Base-by-base conservation (phyloP, 2,113 vertebrate genomes). In the Collichthys lucidus region DNA sequence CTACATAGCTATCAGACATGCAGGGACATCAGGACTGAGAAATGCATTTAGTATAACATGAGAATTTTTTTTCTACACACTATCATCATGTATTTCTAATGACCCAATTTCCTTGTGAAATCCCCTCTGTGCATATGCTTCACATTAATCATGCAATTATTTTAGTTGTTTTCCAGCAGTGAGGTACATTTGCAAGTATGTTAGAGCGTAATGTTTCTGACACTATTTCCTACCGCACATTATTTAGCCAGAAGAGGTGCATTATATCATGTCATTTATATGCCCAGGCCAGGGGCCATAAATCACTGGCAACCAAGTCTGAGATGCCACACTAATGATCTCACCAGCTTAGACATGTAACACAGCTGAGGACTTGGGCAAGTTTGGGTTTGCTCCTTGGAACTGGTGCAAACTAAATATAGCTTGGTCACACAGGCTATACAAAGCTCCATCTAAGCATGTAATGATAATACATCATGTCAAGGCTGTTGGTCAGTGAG, bases 261-360 rank as follows among this genome's bases (percentile, higher is more conserved):
- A 47, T 62, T 75, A 31, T 24, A 40, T 60, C 40, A 15, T 81
- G 20, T 9, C 24, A 29, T 68, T 77, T 71, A 62, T 73, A 79
- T n/a, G 46, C 31, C 40, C 12, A 31, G 42, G 42, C 77, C 19
- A 53, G 61, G 22, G 29, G 68, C 65, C 53, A 20, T 87, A 74
- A 82, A 82, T 65, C 49, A 14, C 53, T 77, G 60, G 20, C 75
- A 70, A 61, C 50, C 1, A 12, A 79, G 69, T 29, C 77, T 62
- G 53, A 40, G 65, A 70, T 50, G 66, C 69, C 64, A 17, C 46
- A 11, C 79, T 24, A 11, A 78, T 83, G 74, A 86, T 63, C 67
- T 86, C 85, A 63, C 53, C 26, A 20, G 50, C 67, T 62, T 63
- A 40, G 77, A 81, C 74, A 42, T 57, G 60, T 56, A 46, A 71